Conservation (phyloP, 2,797 vertebrate species). For the Falco peregrinus region DNA sequence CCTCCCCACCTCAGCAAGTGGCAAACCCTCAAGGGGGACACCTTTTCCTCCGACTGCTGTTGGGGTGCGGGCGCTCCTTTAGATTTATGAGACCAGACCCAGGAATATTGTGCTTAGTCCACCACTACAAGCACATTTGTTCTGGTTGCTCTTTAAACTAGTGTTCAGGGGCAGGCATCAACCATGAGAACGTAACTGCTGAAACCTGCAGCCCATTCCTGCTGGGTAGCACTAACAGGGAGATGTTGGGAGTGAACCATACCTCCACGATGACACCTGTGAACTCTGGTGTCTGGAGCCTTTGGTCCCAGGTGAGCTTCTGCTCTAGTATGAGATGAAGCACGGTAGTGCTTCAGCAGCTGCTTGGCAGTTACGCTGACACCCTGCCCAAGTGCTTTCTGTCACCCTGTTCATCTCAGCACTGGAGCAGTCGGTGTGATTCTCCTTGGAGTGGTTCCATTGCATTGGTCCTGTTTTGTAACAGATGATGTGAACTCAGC, state of each 20-base stretch:
- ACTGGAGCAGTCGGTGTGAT: neutral
- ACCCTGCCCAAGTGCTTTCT: neutral
- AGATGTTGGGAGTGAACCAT: no score
- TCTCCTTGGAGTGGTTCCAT: neutral
- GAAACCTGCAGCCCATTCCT: neutral
- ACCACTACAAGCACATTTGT: no score
- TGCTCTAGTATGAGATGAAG: neutral
- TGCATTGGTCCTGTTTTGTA: neutral
- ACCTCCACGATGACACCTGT: neutral
- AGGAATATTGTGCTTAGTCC: neutral
- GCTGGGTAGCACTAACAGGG: neutral
- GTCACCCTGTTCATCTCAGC: neutral
- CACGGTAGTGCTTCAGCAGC: neutral
- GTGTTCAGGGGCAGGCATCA: neutral
- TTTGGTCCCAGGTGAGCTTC: neutral
- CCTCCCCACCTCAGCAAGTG: neutral
- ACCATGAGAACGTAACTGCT: accelerated
- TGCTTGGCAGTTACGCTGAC: neutral
- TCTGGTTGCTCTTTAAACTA: neutral
- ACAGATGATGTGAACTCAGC: neutral
- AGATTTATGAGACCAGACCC: neutral
- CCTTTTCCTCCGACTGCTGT: neutral
- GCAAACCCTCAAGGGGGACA: neutral
- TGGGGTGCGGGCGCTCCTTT: accelerated
- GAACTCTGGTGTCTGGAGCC: neutral